Evolutionary conservation across 2,113 vertebrate genomes (phyloP).

Genomic region (Mustela lutreola): DNA sequence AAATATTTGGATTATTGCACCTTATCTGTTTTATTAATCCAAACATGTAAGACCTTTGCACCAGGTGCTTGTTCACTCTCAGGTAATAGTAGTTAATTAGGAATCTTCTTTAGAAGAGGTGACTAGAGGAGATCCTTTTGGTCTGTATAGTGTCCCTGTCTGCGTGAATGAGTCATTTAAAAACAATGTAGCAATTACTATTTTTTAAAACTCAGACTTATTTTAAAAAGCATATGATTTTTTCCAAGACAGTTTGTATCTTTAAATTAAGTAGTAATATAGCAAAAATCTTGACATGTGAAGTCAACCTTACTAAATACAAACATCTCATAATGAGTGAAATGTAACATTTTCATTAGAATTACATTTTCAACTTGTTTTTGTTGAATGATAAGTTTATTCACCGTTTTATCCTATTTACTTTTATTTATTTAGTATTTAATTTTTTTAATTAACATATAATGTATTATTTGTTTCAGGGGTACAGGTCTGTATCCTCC

Average conservation of each 20-base stretch:
- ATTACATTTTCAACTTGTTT: constrained; percentile 44
- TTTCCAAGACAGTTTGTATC: constrained; percentile 18
- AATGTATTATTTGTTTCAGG: background rate
- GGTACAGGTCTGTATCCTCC: background rate
- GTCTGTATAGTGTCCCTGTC: constrained; percentile 10
- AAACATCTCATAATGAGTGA: background rate
- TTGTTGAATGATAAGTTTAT: constrained; percentile 52
- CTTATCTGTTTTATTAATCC: background rate
- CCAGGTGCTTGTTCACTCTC: background rate
- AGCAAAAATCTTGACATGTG: constrained; percentile 37
- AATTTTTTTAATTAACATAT: background rate
- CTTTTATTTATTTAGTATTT: background rate
- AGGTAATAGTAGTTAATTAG: background rate
- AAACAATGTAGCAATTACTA: background rate
- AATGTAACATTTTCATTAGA: constrained; percentile 41
- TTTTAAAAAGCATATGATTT: constrained; percentile 8
- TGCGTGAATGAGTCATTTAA: constrained; percentile 31
- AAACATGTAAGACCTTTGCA: background rate
- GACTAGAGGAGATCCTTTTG: background rate
- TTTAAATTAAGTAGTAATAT: constrained; percentile 60
- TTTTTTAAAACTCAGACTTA: constrained; percentile 25
- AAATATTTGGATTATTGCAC: constrained; percentile 1
- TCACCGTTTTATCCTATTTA: background rate
- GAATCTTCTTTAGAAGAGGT: constrained; percentile 20
- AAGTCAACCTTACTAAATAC: background rate